Evolutionary conservation across 1,140 invertebrate species (phyloP).

Genomic region (Eufriesea mexicana): DNA sequence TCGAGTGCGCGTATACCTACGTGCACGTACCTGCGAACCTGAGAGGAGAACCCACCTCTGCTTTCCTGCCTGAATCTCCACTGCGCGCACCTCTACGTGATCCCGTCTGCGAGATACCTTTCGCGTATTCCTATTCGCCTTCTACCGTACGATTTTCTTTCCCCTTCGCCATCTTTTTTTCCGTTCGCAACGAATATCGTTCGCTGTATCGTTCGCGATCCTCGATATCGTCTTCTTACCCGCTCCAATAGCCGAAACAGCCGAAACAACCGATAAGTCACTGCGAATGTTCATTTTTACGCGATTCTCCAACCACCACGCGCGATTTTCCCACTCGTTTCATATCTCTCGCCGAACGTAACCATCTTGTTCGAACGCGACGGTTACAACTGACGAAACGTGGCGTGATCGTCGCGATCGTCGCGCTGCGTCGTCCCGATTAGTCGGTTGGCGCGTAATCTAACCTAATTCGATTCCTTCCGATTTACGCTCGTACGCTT

Average conservation of each 20-base stretch:
- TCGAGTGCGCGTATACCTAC: conserved; percentile 75
- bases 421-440: neutral
- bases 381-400: neutral
- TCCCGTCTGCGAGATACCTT: neutral
- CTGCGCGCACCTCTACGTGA: conserved; percentile 36
- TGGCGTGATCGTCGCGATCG: neutral
- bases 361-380: neutral
- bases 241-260: neutral
- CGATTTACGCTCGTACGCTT: too few relatives aligned
- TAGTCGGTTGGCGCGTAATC: neutral
- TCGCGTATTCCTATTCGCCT: neutral
- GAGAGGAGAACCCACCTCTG: conserved; percentile 57
- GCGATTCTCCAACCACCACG: neutral
- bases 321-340: neutral
- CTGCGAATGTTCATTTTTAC: neutral
- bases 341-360: neutral
- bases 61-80: conserved; percentile 59
- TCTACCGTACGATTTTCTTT: neutral
- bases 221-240: neutral
- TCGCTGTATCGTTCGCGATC: too few relatives aligned
- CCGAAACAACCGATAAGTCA: neutral
- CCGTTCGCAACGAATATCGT: neutral
- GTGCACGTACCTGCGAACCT: conserved; percentile 64
- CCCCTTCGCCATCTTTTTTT: neutral
- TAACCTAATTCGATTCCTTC: neutral